A percentile compares a stretch with the other conserved stretches of the same genome.
phyloP scores from a whole-genome alignment of 2,113 vertebrate species.

The Astur gentilis region DNA sequence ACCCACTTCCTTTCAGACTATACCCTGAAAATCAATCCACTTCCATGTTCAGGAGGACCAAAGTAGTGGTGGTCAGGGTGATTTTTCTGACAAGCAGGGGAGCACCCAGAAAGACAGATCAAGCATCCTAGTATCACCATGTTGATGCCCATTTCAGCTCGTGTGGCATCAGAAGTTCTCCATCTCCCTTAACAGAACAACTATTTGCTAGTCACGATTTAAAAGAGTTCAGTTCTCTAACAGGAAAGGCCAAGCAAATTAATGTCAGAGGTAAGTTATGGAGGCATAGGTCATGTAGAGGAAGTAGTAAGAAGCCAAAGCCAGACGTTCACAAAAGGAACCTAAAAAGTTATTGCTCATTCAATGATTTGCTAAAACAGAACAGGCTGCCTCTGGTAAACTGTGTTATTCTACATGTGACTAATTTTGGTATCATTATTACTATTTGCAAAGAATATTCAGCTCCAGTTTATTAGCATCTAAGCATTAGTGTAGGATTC shows the following conservation, averaged over 20 bases:
- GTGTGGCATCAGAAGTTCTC: rapidly evolving
- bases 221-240: neutral
- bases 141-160: neutral
- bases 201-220: neutral
- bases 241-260: neutral
- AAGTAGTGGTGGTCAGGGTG: neutral
- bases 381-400: neutral
- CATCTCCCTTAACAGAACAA: neutral
- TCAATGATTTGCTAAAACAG: neutral
- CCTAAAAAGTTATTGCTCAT: neutral
- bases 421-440: neutral
- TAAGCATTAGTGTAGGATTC: neutral
- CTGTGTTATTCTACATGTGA: neutral
- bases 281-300: neutral
- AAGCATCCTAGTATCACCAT: neutral
- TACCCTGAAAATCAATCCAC: neutral
- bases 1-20: neutral
- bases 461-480: neutral
- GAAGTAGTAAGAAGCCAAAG: neutral
- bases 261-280: neutral
- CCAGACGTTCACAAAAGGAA: neutral
- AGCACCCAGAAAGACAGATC: neutral
- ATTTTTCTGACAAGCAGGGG: neutral
- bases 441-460: neutral
- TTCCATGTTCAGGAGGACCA: neutral